Base-by-base conservation (phyloP, 2,888 invertebrate species). In the Serripes groenlandicus region DNA sequence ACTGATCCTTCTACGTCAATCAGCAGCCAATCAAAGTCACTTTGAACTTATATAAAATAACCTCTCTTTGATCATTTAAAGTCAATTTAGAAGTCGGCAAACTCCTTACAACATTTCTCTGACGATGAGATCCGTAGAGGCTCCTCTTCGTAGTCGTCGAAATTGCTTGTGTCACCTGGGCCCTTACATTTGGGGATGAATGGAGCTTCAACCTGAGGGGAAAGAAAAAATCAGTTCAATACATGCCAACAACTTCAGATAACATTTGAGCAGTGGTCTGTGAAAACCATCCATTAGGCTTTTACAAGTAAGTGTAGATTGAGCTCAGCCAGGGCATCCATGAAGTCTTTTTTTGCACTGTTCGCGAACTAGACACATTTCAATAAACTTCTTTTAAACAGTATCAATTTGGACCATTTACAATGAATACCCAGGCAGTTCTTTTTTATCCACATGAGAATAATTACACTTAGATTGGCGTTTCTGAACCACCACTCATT, bases 71-170 rank as follows among this genome's bases (percentile, higher is more conserved):
- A 42, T 66, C 34, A 3, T n/a, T n/a, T 11, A 21, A 66, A 42
- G 26, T 75, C 69, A n/a, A n/a, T n/a, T n/a, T 91, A 93, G 87
- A 99, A 99, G 96, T 99, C 99, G 91, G 98, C 98, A 96, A 99
- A 99, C 96, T 99, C 99, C 96, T 99, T 99, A 95, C 99, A 98
- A 96, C 99, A 99, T 96, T 99, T 99, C 96, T 99, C 99, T 91
- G 98, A 98, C 88, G 99, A 98, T 92, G 99, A 99, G 95, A 99
- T 99, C 96, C 99, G 97, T 93, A 99, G 96, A 88, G 98, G 97
- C 95, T 99, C 99, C 96, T 99, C 99, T 95, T 99, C 99, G 95
- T 99, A 99, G 95, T 99, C 99, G 95, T 99, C 99, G 95, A 99
- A 99, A 96, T 99, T 99, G 96, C 99, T 99, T 81, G 99, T 98